Evolutionary conservation across 2,888 invertebrate genomes (phyloP).

Genomic region (Ennomos fuscantarius): DNA sequence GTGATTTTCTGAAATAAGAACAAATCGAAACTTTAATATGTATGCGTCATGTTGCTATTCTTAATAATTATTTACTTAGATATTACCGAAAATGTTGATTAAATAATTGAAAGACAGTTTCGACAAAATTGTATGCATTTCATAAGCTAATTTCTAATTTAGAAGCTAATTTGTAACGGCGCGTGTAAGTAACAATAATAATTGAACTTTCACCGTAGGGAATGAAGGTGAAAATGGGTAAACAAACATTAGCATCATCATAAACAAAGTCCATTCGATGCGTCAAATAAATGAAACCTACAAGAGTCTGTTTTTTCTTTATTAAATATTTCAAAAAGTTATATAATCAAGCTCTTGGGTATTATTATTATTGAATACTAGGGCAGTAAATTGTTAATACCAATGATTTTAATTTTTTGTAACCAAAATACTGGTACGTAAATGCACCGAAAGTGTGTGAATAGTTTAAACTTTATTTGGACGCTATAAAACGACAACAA

Average conservation of each 20-base stretch:
- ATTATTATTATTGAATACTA: slow-evolving; percentile 37
- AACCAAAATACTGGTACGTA: slow-evolving; percentile 41
- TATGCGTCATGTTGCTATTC: not conserved
- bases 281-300: slow-evolving; percentile 5
- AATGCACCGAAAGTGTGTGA: slow-evolving; percentile 33
- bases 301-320: slow-evolving; percentile 8
- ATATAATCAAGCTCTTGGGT: slow-evolving; percentile 42
- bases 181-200: too few relatives aligned
- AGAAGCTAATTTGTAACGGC: too few relatives aligned
- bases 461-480: slow-evolving; percentile 36
- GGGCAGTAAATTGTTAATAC: slow-evolving; percentile 43
- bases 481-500: slow-evolving; percentile 45
- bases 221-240: too few relatives aligned
- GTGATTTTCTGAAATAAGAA: slow-evolving; percentile 88
- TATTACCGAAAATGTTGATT: too few relatives aligned
- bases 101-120: too few relatives aligned
- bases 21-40: slow-evolving; percentile 19
- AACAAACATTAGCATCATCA: not conserved
- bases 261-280: not conserved
- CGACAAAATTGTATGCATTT: too few relatives aligned
- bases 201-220: too few relatives aligned
- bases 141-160: too few relatives aligned
- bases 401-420: slow-evolving; percentile 44
- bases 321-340: slow-evolving; percentile 32
- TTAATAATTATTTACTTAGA: too few relatives aligned